These are phyloP conservation scores for Anastatus disparis DNA, from an alignment of 1,140 invertebrate genomes.

Conservation along the genomic window DNA sequence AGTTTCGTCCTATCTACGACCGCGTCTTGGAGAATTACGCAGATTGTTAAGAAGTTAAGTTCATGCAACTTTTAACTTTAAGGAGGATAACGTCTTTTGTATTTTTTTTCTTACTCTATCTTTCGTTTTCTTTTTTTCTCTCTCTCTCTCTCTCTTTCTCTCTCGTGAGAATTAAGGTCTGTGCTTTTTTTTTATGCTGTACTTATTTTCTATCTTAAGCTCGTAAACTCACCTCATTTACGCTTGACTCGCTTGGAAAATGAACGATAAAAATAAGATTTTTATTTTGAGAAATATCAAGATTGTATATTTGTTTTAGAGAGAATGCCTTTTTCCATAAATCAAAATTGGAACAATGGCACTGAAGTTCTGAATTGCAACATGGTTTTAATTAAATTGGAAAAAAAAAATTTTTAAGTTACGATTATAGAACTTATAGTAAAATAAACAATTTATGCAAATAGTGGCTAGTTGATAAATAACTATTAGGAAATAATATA, in stretches of 20 bases:
- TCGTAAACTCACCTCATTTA: conserved; percentile 31
- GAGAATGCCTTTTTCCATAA: conserved; percentile 20
- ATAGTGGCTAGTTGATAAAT: too few species aligned
- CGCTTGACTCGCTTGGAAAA: conserved; percentile 6
- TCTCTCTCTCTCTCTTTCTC: background rate
- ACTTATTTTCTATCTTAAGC: conserved; percentile 22
- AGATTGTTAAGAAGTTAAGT: conserved; percentile 28
- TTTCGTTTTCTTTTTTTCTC: too few species aligned
- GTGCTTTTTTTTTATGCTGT: conserved; percentile 16
- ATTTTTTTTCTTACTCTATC: background rate
- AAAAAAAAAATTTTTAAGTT: too few species aligned
- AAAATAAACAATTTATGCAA: too few species aligned
- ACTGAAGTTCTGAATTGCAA: too few species aligned
- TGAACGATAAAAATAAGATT: conserved; percentile 24
- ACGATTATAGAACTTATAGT: too few species aligned
- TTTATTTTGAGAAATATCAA: background rate
- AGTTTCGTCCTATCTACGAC: conserved; percentile 12
- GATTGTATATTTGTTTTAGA: conserved; percentile 21
- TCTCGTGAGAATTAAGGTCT: conserved; percentile 24
- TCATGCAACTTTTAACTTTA: conserved; percentile 9
- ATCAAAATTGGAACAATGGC: too few species aligned
- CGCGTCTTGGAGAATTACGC: conserved; percentile 5
- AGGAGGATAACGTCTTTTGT: conserved; percentile 16
- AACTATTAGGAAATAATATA: too few species aligned
- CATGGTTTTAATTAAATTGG: too few species aligned